Evolutionary conservation across 1,140 invertebrate species (phyloP).

Genomic region (Idris sp.): DNA sequence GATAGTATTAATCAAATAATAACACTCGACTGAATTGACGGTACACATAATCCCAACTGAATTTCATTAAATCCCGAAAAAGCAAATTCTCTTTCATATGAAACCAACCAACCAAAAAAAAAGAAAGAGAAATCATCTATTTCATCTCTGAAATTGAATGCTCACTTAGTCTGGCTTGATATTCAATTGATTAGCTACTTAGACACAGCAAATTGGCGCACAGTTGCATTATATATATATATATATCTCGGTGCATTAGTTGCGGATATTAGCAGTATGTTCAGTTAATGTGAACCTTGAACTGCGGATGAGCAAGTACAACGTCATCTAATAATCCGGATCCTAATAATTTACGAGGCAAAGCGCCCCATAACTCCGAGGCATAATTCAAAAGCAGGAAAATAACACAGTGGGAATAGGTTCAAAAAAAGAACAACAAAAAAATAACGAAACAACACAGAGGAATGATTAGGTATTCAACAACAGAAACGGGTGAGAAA

Average conservation of each 20-base stretch:
- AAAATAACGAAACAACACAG: too few species aligned
- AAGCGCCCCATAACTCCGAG: too few species aligned
- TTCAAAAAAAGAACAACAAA: not conserved
- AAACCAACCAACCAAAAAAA: too few species aligned
- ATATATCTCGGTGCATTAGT: conserved; percentile 10
- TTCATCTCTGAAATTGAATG: too few species aligned
- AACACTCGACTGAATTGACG: too few species aligned
- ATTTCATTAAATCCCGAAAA: too few species aligned
- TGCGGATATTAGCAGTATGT: conserved; percentile 16
- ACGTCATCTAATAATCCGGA: conserved; percentile 13
- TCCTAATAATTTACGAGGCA: too few species aligned
- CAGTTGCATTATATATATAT: conserved; percentile 5
- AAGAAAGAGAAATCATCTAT: too few species aligned
- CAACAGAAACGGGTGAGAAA: conserved; percentile 47
- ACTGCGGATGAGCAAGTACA: conserved; percentile 14
- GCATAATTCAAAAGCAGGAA: too few species aligned
- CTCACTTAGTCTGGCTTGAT: not conserved
- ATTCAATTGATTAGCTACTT: conserved; percentile 22
- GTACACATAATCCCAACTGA: too few species aligned
- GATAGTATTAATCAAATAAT: too few species aligned
- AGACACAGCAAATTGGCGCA: conserved; percentile 8
- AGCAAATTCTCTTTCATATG: too few species aligned
- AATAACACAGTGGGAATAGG: conserved; percentile 1
- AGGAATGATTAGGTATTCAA: conserved; percentile 58
- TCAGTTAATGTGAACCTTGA: conserved; percentile 30